Evolutionary conservation across 2,113 vertebrate genomes (phyloP), one percentile per base, ranked within the genome.

Genomic region (Leptobrachium ailaonicum): DNA sequence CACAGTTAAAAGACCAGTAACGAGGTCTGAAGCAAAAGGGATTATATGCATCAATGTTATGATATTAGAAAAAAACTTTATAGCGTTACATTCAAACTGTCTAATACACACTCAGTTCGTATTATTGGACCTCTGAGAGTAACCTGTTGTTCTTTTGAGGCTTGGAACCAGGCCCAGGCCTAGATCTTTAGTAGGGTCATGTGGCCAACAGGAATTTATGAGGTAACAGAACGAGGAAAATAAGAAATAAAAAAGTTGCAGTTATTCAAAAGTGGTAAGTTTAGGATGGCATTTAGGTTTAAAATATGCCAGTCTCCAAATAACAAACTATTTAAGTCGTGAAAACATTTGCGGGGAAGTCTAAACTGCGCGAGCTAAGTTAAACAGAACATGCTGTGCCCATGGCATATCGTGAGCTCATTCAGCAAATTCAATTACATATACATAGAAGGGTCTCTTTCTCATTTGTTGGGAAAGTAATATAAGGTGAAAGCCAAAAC

Each of bases 321-420:
- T 62, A 71, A 71, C 76, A 67, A 76, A 76, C 50, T 62, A 62
- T 77, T 77, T 77, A 70, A 71, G 76, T 78, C 67, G 63, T 77
- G 53, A 60, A 78, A 63, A 71, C 76, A 71, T 78, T 78, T 71
- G 76, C 71, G 67, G 67, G 68, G 67, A 78, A 78, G 68, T 78
- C 68, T 71, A 71, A 69, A 71, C 76, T 78, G 68, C 68, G 40
- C 67, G 43, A 47, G 54, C 68, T 70, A 70, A 63, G 66, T 53
- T 70, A 78, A 78, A 63, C 68, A 78, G 67, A 71, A 71, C 76
- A 47, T 63, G 76, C 76, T 78, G 76, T 78, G 76, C 67, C 76
- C 67, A 70, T 56, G 69, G 67, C 68, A 53, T 77, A 67, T 71
- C 67, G 60, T 71, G 67, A 78, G 67, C 76, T 62, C 76, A 78